Evolutionary conservation across 2,113 vertebrate species (phyloP).

Genomic region (Triplophysa siluroides): DNA sequence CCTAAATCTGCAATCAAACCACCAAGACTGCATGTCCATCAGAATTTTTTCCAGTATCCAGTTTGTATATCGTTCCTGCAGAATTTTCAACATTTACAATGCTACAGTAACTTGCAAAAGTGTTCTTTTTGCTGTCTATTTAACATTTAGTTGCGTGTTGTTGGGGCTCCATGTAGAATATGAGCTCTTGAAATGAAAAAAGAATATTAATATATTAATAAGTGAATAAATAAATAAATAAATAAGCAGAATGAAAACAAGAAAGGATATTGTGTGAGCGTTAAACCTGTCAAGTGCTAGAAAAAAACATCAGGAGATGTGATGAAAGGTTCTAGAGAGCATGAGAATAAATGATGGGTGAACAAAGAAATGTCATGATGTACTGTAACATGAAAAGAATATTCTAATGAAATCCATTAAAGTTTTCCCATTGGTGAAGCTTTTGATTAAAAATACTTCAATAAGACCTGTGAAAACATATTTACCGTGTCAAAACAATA

Average conservation of each 20-base stretch:
- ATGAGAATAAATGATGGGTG: slow-evolving; percentile 32
- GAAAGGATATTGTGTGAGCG: neutral
- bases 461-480: neutral
- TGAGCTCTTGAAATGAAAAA: slow-evolving; percentile 1
- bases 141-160: neutral
- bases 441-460: slow-evolving; percentile 39
- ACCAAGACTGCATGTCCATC: neutral
- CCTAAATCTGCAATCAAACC: slow-evolving; percentile 14
- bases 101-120: neutral
- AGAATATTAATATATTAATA: neutral
- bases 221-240: neutral
- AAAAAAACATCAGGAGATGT: neutral
- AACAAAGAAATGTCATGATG: slow-evolving; percentile 37
- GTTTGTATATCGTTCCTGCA: neutral
- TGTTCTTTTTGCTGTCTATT: neutral
- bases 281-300: slow-evolving; percentile 5
- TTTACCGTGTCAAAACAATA: slow-evolving; percentile 34
- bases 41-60: neutral
- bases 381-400: slow-evolving; percentile 31
- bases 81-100: no score
- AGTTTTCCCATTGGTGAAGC: neutral
- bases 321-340: slow-evolving; percentile 15
- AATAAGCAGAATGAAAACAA: neutral
- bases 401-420: slow-evolving; percentile 20
- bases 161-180: neutral